A percentile compares a stretch with the other conserved stretches of the same genome.
These are phyloP conservation scores for Cyclura pinguis DNA, from an alignment of 2,797 vertebrate species.

Conservation along the genomic window DNA sequence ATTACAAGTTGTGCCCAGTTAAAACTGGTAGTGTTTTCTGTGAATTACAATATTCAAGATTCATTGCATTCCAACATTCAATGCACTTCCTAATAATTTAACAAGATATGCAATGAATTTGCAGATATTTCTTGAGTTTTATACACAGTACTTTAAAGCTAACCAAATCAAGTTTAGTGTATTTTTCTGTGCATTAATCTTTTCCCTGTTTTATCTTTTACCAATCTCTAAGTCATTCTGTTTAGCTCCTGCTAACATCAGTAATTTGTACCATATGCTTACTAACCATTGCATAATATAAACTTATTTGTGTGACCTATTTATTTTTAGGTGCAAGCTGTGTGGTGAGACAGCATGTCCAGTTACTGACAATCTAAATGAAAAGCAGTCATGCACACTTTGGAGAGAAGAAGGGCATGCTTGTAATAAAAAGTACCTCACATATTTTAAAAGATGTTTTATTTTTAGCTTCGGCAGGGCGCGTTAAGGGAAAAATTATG, in stretches of 20 bases:
- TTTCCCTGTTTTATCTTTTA: slow-evolving; percentile 29
- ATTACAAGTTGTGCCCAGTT: neutral
- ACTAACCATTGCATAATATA: slow-evolving; percentile 11
- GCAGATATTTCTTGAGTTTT: neutral
- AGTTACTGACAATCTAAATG: slow-evolving; percentile 9
- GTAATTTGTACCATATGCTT: slow-evolving; percentile 14
- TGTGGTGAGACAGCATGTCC: slow-evolving; percentile 17
- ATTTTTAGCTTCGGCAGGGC: neutral
- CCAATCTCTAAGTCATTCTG: slow-evolving; percentile 18
- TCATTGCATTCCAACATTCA: neutral
- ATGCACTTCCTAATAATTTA: neutral
- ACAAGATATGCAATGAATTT: neutral
- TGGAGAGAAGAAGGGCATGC: neutral
- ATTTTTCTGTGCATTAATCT: slow-evolving; percentile 10
- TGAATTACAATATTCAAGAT: neutral
- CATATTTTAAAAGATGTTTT: neutral
- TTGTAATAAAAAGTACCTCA: slow-evolving; percentile 27
- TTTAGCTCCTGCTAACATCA: slow-evolving; percentile 29
- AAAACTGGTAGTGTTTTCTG: neutral
- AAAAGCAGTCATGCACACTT: neutral
- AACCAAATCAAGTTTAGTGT: neutral
- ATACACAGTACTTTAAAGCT: neutral
- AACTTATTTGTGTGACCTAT: neutral
- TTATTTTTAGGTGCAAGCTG: slow-evolving; percentile 34
- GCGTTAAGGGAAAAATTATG: neutral